Conservation (phyloP, 2,888 invertebrate species). For the Drosophila ustulata region DNA sequence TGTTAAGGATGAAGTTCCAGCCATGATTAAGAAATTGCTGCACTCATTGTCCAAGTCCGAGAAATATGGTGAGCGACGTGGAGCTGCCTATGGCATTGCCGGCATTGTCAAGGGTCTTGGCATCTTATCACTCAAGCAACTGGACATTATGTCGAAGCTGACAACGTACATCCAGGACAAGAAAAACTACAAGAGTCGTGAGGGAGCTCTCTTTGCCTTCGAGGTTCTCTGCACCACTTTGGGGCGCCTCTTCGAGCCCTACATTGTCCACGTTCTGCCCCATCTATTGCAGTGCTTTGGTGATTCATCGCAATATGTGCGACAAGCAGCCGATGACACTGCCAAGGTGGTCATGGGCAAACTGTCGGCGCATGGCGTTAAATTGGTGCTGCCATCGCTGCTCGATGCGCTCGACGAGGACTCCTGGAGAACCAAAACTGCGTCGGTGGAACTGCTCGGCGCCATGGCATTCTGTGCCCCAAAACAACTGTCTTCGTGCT, state of each 20-base stretch:
- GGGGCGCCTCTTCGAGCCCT: constrained; percentile 98
- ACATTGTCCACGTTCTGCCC: constrained; percentile 98
- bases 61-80: constrained; percentile 93
- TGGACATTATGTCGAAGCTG: constrained; percentile 97
- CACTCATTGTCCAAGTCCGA: constrained; percentile 95
- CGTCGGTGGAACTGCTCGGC: constrained; percentile 97
- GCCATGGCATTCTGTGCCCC: constrained; percentile 99
- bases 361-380: constrained; percentile 98
- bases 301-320: constrained; percentile 97
- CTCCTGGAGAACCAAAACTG: constrained; percentile 99
- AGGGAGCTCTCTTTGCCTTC: constrained; percentile 98
- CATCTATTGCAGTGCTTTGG: constrained; percentile 98
- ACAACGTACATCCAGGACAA: constrained; percentile 98
- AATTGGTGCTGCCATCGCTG: constrained; percentile 97
- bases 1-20: constrained; percentile 95
- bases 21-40: constrained; percentile 94
- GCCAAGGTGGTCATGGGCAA: constrained; percentile 98
- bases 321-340: constrained; percentile 98
- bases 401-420: constrained; percentile 97
- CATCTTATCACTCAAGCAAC: constrained; percentile 96
- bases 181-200: constrained; percentile 96
- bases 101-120: constrained; percentile 98
- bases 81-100: constrained; percentile 98
- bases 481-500: constrained; percentile 98
- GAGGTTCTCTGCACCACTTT: constrained; percentile 96